Evolutionary conservation across 1,140 invertebrate genomes (phyloP), one percentile per base, ranked within the genome.

Genomic region (Nephotettix cincticeps): DNA sequence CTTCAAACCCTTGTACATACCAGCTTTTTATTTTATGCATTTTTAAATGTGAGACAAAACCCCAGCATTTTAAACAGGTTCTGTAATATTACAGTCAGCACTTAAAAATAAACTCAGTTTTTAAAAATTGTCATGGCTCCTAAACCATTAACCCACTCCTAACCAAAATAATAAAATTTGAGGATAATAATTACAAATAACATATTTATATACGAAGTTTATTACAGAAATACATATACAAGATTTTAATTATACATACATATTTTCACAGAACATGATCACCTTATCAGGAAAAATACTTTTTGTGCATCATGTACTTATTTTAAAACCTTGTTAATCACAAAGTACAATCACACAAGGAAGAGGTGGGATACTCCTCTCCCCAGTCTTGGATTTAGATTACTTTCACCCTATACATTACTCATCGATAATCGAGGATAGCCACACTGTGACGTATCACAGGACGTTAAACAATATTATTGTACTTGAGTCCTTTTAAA

Each of bases 191-290:
- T 6, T 9, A 29, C 61, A 64, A 9, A 25, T 9, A 36, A 28
- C 11, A 27, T 27, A n/a, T 51, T 68, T 68, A 68, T 23, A 51
- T 40, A 65, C 36, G 29, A 65, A 68, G 40, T 56, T 69, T 54
- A 68, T 68, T 68, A 69, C 67, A 69, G 67, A 69, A 69, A 69
- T 69, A 69, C 67, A 56, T 56, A 19, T 30, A 69, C 29, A 54
- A 54, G 25, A 45, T 3, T 21, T 45, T 17, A 36, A 36, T 36
- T 17, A 68, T 69, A 43, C n/a, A 19, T 67, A 43, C 40, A 27
- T 43, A 67, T 43, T 43, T n/a, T 67, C 32, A 40, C 64, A 67
- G 32, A n/a, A 61, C 56, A 61, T 61, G 21, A 61, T 61, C 56
- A 61, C 56, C 64, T 43, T 65, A 3, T 67, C 40, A 45, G 28